A percentile compares a stretch with the other conserved stretches of the same genome.
These are phyloP conservation scores for Patella vulgata DNA, from an alignment of 1,140 invertebrate genomes.

Conservation along the genomic window DNA sequence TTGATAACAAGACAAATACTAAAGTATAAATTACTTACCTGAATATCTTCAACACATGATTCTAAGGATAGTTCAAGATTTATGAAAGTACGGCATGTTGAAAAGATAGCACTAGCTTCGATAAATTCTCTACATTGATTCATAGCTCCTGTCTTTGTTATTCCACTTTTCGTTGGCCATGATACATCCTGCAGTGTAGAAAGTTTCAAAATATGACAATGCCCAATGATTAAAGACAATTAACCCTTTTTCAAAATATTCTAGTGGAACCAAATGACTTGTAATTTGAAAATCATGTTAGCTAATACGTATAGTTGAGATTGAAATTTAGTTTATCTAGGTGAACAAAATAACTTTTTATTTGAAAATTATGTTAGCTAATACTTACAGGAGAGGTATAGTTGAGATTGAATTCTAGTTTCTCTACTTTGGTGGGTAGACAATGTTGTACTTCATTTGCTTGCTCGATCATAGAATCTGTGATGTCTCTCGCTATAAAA, in stretches of 20 bases:
- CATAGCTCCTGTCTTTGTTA: conserved; percentile 32
- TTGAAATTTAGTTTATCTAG: too few species aligned
- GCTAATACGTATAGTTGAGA: too few species aligned
- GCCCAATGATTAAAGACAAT: too few species aligned
- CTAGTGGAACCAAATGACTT: neutral
- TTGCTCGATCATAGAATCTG: conserved; percentile 8
- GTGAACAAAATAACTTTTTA: too few species aligned
- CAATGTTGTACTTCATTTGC: conserved; percentile 5
- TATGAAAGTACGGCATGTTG: conserved; percentile 26
- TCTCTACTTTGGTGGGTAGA: neutral
- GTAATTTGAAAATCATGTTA: too few species aligned
- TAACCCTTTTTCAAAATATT: conserved; percentile 7
- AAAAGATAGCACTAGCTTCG: conserved; percentile 7
- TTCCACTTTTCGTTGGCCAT: conserved; percentile 45
- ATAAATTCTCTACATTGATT: conserved; percentile 27
- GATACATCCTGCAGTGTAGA: conserved; percentile 27
- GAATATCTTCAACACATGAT: conserved; percentile 42
- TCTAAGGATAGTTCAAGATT: conserved; percentile 14
- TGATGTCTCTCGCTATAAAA: conserved; percentile 22
- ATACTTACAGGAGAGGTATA: too few species aligned
- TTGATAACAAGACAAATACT: too few species aligned
- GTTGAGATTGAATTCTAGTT: too few species aligned
- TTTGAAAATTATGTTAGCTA: too few species aligned
- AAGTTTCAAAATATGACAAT: too few species aligned
- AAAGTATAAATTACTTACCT: too few species aligned